A percentile compares a stretch with the other conserved stretches of the same genome.
Conservation (phyloP, 1,140 invertebrate species). For the Leptinotarsa defecta region DNA sequence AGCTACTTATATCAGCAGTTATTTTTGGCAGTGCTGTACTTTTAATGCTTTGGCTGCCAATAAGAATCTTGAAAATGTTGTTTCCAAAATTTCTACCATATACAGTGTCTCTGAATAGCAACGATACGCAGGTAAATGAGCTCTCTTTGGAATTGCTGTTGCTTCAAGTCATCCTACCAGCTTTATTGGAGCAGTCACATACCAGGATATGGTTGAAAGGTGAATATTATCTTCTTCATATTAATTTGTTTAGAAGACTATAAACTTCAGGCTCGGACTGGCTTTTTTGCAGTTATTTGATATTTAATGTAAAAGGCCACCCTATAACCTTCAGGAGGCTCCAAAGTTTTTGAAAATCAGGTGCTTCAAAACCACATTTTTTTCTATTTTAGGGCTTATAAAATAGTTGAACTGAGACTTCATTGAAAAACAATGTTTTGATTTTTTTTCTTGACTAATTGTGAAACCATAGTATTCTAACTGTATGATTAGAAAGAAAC, state of each 20-base stretch:
- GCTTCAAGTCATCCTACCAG: constrained; percentile 94
- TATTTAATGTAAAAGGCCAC: too few species aligned
- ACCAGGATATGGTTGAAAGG: constrained; percentile 90
- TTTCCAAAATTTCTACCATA: constrained; percentile 93
- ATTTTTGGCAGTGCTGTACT: constrained; percentile 96
- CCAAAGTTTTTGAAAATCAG: neutral
- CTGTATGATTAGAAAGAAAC: too few species aligned
- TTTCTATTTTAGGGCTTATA: too few species aligned
- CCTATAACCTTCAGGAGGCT: too few species aligned
- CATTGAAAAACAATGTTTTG: too few species aligned
- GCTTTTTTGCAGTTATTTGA: too few species aligned
- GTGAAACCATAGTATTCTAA: too few species aligned
- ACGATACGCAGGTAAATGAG: constrained; percentile 85
- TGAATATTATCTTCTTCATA: neutral
- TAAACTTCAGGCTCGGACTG: too few species aligned
- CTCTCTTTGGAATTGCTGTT: constrained; percentile 91
- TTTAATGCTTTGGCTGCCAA: constrained; percentile 94
- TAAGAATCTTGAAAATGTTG: constrained; percentile 81
- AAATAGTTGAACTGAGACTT: too few species aligned
- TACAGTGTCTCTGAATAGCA: constrained; percentile 76
- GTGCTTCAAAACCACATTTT: neutral
- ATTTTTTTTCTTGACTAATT: too few species aligned
- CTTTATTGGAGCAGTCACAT: constrained; percentile 94
- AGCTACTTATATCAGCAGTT: constrained; percentile 89
- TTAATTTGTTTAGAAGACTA: neutral